Evolutionary conservation across 2,113 vertebrate species (phyloP), one percentile per base, ranked within the genome.

Genomic region (Pachyramphus minor): DNA sequence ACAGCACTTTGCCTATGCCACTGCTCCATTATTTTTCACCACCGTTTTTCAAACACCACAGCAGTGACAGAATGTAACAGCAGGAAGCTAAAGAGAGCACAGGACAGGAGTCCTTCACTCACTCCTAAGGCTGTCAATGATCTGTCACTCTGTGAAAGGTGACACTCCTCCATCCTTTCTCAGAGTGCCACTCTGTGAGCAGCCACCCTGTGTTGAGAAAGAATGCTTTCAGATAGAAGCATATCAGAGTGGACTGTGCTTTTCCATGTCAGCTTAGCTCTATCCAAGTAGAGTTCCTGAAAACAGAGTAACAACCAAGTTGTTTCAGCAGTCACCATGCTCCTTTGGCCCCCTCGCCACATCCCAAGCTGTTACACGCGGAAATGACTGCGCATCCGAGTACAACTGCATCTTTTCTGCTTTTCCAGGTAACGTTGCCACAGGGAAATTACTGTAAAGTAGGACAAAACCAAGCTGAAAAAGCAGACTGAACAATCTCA

Each of bases 151-250:
- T 27, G 31, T 33, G 39, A 21, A 0, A 18, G 35, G 15, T 14
- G 11, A 50, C 28, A 58, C 6, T 24, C 19, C 24, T 59, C 49
- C 20, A 12, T 28, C 28, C n/a, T 27, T 35, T 9, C 74, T 50
- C 21, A 24, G 0, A 0, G 17, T 0, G 0, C 23, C 30, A 10
- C 45, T 58, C 49, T 55, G 39, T 20, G 20, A 55, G 67, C 31
- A 55, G 33, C 27, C 49, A 8, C 17, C n/a, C 18, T 12, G 25
- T 31, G 42, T 37, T 24, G 14, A 58, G 56, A 62, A 52, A 55
- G 28, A 44, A 59, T 3, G 12, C 27, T 5, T 63, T 31, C 79
- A 82, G n/a, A 27, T 2, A 14, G 28, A 75, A 75, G 20, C 33
- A 25, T 1, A 1, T 3, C 9, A 27, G 23, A 84, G 33, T 2